phyloP scores from a whole-genome alignment of 1,140 invertebrate species.

The Phortica variegata region DNA sequence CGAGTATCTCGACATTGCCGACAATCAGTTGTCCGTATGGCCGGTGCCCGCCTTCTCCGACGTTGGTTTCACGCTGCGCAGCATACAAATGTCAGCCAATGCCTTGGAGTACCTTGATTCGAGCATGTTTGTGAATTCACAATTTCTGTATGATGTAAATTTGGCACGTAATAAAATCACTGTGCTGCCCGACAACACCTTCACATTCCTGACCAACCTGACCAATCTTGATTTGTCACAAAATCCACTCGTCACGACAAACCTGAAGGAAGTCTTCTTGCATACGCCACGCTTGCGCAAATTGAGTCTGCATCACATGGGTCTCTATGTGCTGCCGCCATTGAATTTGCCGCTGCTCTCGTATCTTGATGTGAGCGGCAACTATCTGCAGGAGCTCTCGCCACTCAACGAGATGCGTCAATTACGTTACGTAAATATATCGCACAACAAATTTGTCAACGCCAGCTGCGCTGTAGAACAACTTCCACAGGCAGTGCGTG shows the following conservation, averaged over 20 bases:
- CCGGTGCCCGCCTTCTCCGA: slow-evolving; percentile 72
- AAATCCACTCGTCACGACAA: slow-evolving; percentile 76
- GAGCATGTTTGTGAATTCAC: slow-evolving; percentile 80
- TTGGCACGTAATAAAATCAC: slow-evolving; percentile 79
- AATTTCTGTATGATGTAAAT: slow-evolving; percentile 76
- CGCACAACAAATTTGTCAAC: slow-evolving; percentile 63
- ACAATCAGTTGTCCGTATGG: slow-evolving; percentile 76
- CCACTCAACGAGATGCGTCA: slow-evolving; percentile 62
- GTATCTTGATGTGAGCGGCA: slow-evolving; percentile 54
- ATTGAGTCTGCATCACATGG: slow-evolving; percentile 73
- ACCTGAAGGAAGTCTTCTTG: slow-evolving; percentile 87
- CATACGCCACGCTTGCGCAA: slow-evolving; percentile 78
- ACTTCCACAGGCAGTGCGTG: slow-evolving; percentile 41
- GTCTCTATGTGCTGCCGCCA: slow-evolving; percentile 71
- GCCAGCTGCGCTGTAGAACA: slow-evolving; percentile 50
- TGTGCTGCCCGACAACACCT: slow-evolving; percentile 85
- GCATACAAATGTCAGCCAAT: slow-evolving; percentile 77
- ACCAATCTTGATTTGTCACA: slow-evolving; percentile 76
- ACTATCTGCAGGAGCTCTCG: slow-evolving; percentile 49
- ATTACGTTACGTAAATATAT: slow-evolving; percentile 65
- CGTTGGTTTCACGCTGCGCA: slow-evolving; percentile 72
- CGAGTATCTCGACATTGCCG: slow-evolving; percentile 77
- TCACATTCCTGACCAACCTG: slow-evolving; percentile 76
- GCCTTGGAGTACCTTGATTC: slow-evolving; percentile 83
- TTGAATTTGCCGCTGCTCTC: slow-evolving; percentile 72